Conservation (phyloP, 53 echinoderm and acorn worm species). For the Apostichopus leukothele region DNA sequence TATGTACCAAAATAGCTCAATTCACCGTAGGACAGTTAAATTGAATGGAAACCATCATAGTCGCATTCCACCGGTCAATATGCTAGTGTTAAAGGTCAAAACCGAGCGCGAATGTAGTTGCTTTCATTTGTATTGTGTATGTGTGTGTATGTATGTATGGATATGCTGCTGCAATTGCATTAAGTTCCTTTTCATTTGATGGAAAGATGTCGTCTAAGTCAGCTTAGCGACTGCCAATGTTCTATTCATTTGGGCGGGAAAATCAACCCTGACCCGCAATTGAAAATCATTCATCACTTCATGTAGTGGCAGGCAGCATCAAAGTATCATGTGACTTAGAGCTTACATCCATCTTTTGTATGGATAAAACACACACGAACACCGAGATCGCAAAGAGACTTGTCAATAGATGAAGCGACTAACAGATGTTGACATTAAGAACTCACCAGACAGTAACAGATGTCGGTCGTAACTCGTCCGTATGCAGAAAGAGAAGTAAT, state of each 20-base stretch:
- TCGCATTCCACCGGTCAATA: not conserved
- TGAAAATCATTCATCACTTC: not conserved
- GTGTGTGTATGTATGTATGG: too few relatives aligned
- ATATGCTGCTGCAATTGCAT: too few relatives aligned
- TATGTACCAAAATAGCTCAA: not conserved
- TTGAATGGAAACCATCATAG: not conserved
- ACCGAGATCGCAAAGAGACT: not conserved
- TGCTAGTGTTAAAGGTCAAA: not conserved
- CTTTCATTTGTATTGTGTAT: too few relatives aligned
- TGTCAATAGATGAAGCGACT: slow-evolving; percentile 10
- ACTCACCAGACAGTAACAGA: slow-evolving; percentile 7
- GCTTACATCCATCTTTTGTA: not conserved
- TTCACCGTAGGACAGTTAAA: not conserved
- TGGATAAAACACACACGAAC: not conserved
- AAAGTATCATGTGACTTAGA: not conserved
- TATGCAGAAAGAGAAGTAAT: not conserved
- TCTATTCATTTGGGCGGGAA: too few relatives aligned
- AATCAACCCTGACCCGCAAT: too few relatives aligned
- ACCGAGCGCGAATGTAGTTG: too few relatives aligned
- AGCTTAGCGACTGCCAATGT: too few relatives aligned
- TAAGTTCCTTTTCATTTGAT: too few relatives aligned
- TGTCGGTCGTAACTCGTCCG: not conserved
- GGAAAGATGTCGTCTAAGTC: too few relatives aligned
- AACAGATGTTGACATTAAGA: slow-evolving; percentile 14
- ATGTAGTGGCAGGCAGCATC: not conserved